These are phyloP conservation scores for Drosophila rufa DNA, from an alignment of 1,140 invertebrate species.

Conservation along the genomic window DNA sequence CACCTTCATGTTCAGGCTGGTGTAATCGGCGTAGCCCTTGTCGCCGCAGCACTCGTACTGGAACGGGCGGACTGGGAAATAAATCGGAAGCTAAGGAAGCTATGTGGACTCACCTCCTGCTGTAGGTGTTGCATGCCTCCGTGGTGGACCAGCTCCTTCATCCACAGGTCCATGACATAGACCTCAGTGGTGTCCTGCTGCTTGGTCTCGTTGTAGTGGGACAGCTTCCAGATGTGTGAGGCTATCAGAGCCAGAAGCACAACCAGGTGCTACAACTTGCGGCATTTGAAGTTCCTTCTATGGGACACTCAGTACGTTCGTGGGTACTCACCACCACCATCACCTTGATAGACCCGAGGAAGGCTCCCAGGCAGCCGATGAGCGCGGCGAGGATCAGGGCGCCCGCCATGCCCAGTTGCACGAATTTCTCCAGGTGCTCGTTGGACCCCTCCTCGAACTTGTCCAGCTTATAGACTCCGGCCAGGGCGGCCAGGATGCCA, in stretches of 20 bases:
- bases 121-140: slow-evolving; percentile 73
- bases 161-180: slow-evolving; percentile 67
- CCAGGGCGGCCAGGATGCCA: slow-evolving; percentile 65
- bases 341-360: slow-evolving; percentile 76
- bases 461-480: slow-evolving; percentile 68
- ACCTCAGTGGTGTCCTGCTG: slow-evolving; percentile 56
- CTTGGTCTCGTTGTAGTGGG: slow-evolving; percentile 69
- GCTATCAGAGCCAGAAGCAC: slow-evolving; percentile 59
- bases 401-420: slow-evolving; percentile 60
- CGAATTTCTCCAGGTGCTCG: slow-evolving; percentile 62
- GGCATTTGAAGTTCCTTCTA: slow-evolving; percentile 1
- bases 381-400: slow-evolving; percentile 62
- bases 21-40: slow-evolving; percentile 62
- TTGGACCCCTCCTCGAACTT: slow-evolving; percentile 63
- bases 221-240: slow-evolving; percentile 65
- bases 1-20: slow-evolving; percentile 48
- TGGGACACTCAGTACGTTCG: neutral
- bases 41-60: slow-evolving; percentile 79
- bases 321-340: slow-evolving; percentile 59
- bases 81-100: too few species aligned
- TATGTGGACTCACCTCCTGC: slow-evolving; percentile 38
- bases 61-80: neutral
- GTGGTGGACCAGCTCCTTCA: slow-evolving; percentile 62
- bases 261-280: slow-evolving; percentile 53
- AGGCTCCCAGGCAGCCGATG: slow-evolving; percentile 70